phyloP scores from a whole-genome alignment of 2,113 vertebrate genomes.

The Trichomycterus rosablanca region DNA sequence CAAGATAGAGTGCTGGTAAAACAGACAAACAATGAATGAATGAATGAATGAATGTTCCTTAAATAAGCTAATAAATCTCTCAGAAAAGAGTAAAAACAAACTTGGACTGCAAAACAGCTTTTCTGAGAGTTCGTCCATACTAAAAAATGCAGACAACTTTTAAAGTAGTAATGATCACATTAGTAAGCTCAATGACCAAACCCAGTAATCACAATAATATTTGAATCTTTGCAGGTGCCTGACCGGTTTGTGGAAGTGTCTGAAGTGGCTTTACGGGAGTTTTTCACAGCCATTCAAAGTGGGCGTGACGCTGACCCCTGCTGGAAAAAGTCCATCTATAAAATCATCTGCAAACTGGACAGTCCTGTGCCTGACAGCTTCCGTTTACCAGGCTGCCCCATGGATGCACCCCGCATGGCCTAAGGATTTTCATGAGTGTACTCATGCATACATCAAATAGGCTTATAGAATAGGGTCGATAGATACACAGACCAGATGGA shows the following conservation, averaged over 20 bases:
- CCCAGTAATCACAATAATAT: no score
- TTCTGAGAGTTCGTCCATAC: no score
- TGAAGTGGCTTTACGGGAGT: conserved; percentile 96
- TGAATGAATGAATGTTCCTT: no score
- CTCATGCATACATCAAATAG: conserved; percentile 32
- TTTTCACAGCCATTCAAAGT: conserved; percentile 96
- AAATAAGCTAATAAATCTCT: no score
- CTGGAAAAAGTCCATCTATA: conserved; percentile 99
- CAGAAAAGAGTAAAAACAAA: no score
- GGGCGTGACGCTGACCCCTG: conserved; percentile 98
- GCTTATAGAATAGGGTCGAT: conserved; percentile 2
- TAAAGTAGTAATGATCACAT: no score
- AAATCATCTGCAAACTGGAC: conserved; percentile 98
- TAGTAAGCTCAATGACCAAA: no score
- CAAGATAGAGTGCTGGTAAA: no score
- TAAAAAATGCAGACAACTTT: no score
- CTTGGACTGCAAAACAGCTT: no score
- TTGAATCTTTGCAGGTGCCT: conserved; percentile 78
- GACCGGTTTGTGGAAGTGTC: conserved; percentile 97
- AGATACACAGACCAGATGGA: conserved; percentile 6
- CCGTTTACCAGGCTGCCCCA: conserved; percentile 94
- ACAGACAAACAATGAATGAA: no score
- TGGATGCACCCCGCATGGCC: conserved; percentile 62
- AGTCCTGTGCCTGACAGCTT: conserved; percentile 96
- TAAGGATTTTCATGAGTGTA: conserved; percentile 41